Evolutionary conservation across 1,140 invertebrate species (phyloP).

Genomic region (Grapholita molesta): DNA sequence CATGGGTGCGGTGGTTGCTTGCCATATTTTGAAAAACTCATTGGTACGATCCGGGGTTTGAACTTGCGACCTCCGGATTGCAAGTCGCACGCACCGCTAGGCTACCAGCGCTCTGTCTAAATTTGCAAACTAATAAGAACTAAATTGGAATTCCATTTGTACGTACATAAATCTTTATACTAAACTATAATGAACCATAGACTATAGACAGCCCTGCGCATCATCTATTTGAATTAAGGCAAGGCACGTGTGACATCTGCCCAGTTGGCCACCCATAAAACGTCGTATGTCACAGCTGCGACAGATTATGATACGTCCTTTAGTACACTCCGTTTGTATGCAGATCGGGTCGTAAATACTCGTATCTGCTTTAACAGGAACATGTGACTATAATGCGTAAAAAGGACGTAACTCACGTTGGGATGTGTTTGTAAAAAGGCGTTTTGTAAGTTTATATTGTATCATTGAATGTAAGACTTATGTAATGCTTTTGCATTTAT

Average conservation of each 20-base stretch:
- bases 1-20: too few relatives aligned
- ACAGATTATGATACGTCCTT: not conserved
- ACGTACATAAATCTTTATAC: constrained; percentile 2
- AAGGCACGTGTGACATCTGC: constrained; percentile 73
- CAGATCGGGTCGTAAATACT: constrained; percentile 67
- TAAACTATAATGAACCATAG: not conserved
- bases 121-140: not conserved
- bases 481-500: not conserved
- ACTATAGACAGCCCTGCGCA: constrained; percentile 45
- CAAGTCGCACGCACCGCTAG: too few relatives aligned
- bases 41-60: too few relatives aligned
- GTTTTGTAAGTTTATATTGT: not conserved
- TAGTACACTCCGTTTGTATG: constrained; percentile 37
- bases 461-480: not conserved
- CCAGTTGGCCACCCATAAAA: constrained; percentile 4
- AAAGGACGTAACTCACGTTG: not conserved
- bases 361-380: constrained; percentile 55
- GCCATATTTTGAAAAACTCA: too few relatives aligned
- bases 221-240: constrained; percentile 75
- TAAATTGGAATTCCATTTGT: too few relatives aligned
- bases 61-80: too few relatives aligned
- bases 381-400: constrained; percentile 30
- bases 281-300: not conserved
- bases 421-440: not conserved
- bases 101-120: too few relatives aligned